Evolutionary conservation across 2,797 vertebrate genomes (phyloP), one percentile per base, ranked within the genome.

Genomic region (Hydrophis major): DNA sequence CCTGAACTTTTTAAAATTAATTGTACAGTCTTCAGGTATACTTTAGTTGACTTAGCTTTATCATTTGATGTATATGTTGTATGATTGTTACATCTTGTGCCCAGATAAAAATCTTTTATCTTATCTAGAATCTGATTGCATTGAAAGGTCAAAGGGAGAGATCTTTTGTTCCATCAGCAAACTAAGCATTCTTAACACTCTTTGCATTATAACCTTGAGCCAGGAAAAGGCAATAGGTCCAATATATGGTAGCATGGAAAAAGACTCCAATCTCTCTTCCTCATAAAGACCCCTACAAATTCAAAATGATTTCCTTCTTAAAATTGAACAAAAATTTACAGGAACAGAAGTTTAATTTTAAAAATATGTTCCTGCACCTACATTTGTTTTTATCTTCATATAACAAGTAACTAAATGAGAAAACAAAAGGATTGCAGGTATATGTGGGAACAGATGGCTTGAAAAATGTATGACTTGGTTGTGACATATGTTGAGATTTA

Each of bases 361-460:
- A 1, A 47, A 14, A 95, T 88, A 90, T 91, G 88, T 86, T 27
- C 27, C 18, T 57, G 55, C 89, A 92, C 93, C 90, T 94, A 87
- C 86, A 18, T 37, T 88, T 95, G 90, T 92, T 96, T 89, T 14
- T 83, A 61, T 94, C 7, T 0, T 47, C 86, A 91, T 13, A 78
- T 89, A 93, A 88, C 86, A 10, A 37, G 60, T 78, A 89, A 32
- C 32, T 94, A 94, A 91, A 91, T 92, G 89, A 91, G 83, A 90
- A 69, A 88, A 93, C 92, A 92, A 93, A 94, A 87, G 55, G 2
- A 0, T 88, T 6, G 0, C 53, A 87, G 53, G 89, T 89, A 91
- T 89, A 95, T 89, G 88, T 89, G 91, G 83, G 69, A 96, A 53
- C 90, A 96, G 95, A 94, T 92, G 96, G 93, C 87, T 5, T 2